phyloP scores from a whole-genome alignment of 2,797 vertebrate species.

The Onychomys arenicola region DNA sequence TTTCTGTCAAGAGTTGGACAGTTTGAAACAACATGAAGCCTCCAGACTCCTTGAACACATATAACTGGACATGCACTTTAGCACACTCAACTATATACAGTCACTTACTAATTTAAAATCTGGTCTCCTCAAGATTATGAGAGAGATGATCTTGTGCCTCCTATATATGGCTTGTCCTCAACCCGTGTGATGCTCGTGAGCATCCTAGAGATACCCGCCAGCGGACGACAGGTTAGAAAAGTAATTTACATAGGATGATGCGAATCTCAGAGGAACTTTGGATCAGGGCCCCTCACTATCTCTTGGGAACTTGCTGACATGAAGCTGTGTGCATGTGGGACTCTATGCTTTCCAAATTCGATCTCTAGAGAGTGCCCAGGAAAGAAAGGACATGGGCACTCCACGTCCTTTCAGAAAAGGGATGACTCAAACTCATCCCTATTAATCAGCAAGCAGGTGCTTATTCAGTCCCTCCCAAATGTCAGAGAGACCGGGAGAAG shows the following conservation, averaged over 20 bases:
- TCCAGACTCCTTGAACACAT: conserved; percentile 2
- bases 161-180: not conserved
- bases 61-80: not conserved
- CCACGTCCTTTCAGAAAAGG: conserved; percentile 42
- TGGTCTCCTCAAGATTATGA: not conserved
- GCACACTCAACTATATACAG: not conserved
- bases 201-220: conserved; percentile 14
- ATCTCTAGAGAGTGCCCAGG: conserved; percentile 44
- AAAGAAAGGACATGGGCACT: conserved; percentile 45
- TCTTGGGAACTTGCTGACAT: conserved; percentile 18
- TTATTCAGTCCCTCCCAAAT: conserved; percentile 18
- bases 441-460: conserved; percentile 29
- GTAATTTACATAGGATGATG: conserved; percentile 25
- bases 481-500: not conserved
- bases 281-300: not conserved
- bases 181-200: not conserved
- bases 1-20: conserved; percentile 9
- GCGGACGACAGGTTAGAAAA: conserved; percentile 50
- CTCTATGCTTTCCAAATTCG: conserved; percentile 64
- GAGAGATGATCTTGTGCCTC: not conserved
- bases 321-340: not conserved
- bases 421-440: not conserved
- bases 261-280: not conserved
- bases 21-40: conserved; percentile 27
- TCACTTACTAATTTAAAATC: conserved; percentile 42